These are phyloP conservation scores for Drosophila lacteicornis DNA, from an alignment of 1,140 invertebrate genomes.

Conservation along the genomic window DNA sequence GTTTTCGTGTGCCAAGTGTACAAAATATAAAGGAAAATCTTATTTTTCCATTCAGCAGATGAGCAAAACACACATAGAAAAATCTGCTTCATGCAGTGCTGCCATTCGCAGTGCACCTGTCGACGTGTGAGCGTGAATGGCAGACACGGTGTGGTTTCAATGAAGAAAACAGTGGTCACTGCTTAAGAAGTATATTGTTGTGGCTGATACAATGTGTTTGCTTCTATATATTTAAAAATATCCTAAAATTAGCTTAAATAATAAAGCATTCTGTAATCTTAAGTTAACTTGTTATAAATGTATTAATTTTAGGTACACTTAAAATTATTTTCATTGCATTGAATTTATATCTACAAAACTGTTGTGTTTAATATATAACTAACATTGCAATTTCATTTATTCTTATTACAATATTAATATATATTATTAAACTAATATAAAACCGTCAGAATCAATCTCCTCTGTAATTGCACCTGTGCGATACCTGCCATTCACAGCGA, in stretches of 20 bases:
- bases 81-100: conserved; percentile 38
- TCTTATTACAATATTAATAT: no score
- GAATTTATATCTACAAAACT: not conserved
- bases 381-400: not conserved
- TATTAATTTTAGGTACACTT: no score
- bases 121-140: conserved; percentile 13
- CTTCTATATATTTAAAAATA: no score
- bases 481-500: conserved; percentile 21
- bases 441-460: not conserved
- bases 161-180: not conserved
- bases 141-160: not conserved
- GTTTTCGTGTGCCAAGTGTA: conserved; percentile 9
- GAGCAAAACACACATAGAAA: conserved; percentile 47
- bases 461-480: not conserved
- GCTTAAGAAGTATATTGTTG: not conserved
- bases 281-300: no score
- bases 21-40: conserved; percentile 32
- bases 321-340: not conserved
- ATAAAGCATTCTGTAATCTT: no score
- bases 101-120: conserved; percentile 50
- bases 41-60: conserved; percentile 60
- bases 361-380: not conserved
- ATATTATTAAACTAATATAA: no score
- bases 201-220: no score
- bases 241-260: no score